A percentile compares a stretch with the other conserved stretches of the same genome.
Evolutionary conservation across 2,797 vertebrate species (phyloP).

Genomic region (Onychomys arenicola): DNA sequence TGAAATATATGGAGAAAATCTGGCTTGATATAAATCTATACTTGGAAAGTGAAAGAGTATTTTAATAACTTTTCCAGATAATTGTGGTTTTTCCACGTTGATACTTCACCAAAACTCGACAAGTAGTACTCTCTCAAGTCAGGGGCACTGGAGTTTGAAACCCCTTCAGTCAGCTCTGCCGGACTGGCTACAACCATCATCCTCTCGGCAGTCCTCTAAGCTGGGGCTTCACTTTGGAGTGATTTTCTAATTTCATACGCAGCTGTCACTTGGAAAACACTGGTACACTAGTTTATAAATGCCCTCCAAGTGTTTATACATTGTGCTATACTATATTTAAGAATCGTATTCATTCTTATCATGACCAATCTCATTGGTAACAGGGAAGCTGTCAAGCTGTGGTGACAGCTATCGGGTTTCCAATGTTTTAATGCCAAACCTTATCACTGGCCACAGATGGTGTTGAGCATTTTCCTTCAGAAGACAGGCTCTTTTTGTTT

Average conservation of each 20-base stretch:
- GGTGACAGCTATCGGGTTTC: background rate
- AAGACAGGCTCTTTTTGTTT: background rate
- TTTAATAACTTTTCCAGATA: slow-evolving; percentile 53
- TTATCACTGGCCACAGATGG: background rate
- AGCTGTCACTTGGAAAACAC: slow-evolving; percentile 20
- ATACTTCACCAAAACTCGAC: slow-evolving; percentile 19
- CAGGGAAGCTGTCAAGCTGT: background rate
- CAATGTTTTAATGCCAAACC: background rate
- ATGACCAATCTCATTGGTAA: background rate
- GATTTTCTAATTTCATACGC: background rate
- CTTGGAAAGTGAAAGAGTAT: slow-evolving; percentile 50
- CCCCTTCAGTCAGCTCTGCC: background rate
- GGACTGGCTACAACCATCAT: background rate
- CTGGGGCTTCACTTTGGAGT: background rate
- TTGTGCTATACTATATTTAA: background rate
- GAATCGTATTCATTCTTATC: background rate
- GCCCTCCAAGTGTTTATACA: background rate
- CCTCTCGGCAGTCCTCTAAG: background rate
- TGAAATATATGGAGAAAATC: slow-evolving; percentile 64
- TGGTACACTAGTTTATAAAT: background rate
- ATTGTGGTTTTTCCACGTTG: slow-evolving; percentile 32
- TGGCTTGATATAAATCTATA: slow-evolving; percentile 37
- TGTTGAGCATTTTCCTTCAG: slow-evolving; percentile 24
- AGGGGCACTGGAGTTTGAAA: background rate
- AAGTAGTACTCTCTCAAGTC: slow-evolving; percentile 35